These are phyloP conservation scores for Ctenopoma multispine DNA, from an alignment of 2,797 vertebrate species.

Conservation along the genomic window DNA sequence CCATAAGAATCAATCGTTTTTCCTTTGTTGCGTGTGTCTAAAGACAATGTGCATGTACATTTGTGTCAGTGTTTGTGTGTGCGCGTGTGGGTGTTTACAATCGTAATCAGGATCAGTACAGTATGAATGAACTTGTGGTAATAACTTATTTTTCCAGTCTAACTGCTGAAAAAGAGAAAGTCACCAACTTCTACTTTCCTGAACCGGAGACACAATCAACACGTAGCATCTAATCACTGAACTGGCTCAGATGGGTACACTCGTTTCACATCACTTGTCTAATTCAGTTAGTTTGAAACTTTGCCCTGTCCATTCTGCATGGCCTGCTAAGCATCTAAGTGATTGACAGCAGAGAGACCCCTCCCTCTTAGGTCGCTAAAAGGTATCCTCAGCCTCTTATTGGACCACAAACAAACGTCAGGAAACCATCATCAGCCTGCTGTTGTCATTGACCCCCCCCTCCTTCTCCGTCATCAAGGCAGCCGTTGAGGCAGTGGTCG, in stretches of 20 bases:
- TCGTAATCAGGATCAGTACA: constrained; percentile 66
- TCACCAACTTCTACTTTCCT: constrained; percentile 66
- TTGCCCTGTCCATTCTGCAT: constrained; percentile 53
- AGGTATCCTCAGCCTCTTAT: constrained; percentile 67
- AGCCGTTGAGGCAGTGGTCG: constrained; percentile 88
- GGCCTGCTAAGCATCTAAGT: constrained; percentile 71
- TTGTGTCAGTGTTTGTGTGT: constrained; percentile 36
- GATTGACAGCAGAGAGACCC: constrained; percentile 69
- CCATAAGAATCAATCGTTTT: constrained; percentile 32
- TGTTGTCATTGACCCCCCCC: constrained; percentile 76
- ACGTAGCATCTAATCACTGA: constrained; percentile 68
- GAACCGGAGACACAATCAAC: constrained; percentile 70
- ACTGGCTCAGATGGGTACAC: constrained; percentile 62
- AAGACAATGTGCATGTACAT: constrained; percentile 54
- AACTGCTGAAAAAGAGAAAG: constrained; percentile 68
- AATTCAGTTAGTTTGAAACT: constrained; percentile 58
- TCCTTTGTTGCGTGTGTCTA: constrained; percentile 39
- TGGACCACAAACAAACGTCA: constrained; percentile 64
- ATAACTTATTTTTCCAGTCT: constrained; percentile 63
- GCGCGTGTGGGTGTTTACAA: constrained; percentile 71
- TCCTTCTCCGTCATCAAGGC: constrained; percentile 82
- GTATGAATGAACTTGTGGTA: constrained; percentile 58
- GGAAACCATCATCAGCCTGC: constrained; percentile 22
- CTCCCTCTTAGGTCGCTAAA: constrained; percentile 64
- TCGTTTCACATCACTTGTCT: constrained; percentile 55